These are phyloP conservation scores for Mermis nigrescens DNA, from an alignment of 2,888 invertebrate genomes.

Conservation along the genomic window DNA sequence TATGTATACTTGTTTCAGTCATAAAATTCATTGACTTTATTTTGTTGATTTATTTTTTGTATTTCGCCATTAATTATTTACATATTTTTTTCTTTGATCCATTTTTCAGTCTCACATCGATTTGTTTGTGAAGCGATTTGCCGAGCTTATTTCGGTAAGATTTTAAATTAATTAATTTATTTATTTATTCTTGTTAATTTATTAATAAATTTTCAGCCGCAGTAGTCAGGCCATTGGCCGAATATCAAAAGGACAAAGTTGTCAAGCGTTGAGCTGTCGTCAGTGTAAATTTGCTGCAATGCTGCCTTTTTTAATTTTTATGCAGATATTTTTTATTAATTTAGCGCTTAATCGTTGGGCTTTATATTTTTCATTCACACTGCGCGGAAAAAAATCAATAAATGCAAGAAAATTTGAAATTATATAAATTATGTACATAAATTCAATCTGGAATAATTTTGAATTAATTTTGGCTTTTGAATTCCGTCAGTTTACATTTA, in stretches of 20 bases:
- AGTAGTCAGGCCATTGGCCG: slow-evolving; percentile 25
- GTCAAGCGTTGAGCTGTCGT: too few species aligned
- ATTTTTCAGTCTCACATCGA: slow-evolving; percentile 80
- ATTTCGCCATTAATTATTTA: background rate
- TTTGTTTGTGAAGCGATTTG: slow-evolving; percentile 92
- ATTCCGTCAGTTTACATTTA: too few species aligned
- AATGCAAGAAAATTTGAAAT: too few species aligned
- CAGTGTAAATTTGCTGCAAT: too few species aligned
- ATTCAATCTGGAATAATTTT: too few species aligned
- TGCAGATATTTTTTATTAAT: too few species aligned
- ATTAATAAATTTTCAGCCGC: slow-evolving; percentile 16
- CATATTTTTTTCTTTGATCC: slow-evolving; percentile 5
- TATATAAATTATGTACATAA: too few species aligned
- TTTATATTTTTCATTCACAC: too few species aligned
- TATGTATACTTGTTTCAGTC: slow-evolving; percentile 8
- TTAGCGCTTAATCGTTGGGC: too few species aligned
- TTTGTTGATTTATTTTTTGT: slow-evolving; percentile 13
- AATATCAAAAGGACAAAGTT: slow-evolving; percentile 20
- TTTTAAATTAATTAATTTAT: background rate
- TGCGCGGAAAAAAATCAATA: too few species aligned
- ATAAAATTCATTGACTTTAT: slow-evolving; percentile 9
- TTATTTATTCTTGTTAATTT: background rate
- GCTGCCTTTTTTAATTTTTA: too few species aligned
- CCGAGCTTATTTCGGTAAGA: slow-evolving; percentile 54
- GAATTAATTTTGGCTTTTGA: too few species aligned